Evolutionary conservation across 2,888 invertebrate species (phyloP), one percentile per base, ranked within the genome.

Genomic region (Lagria hirta): DNA sequence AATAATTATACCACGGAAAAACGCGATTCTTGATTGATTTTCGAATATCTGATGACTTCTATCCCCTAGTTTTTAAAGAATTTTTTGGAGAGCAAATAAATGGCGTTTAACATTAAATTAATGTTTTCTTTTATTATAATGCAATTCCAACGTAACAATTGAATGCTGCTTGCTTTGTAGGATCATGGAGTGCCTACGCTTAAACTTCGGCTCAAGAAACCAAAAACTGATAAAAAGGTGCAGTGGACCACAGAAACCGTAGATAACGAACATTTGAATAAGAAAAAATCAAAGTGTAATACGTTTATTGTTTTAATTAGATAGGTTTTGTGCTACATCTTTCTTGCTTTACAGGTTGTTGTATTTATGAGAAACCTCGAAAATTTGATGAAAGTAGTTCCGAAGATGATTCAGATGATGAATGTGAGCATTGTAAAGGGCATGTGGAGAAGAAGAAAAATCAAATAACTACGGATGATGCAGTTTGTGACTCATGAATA

Each of bases 241-340:
- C 84, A 84, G 48, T 97, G 94, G 92, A 84, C 86, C 5, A 83
- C 84, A 45, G 92, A 86, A 57, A 94, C 95, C 1, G 87, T 97
- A 7, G 96, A 97, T 71, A 96, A 97, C 73, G 96, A 97, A 70
- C 75, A 92, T 65, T 82, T 96, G 86, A 88, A 91, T 66, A 92
- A 88, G 71, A 95, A 94, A 73, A 96, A 96, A 71, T 96, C 96
- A 13, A 97, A 96, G 80, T 96, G 96, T 93, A 74, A 80, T n/a
- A n/a, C n/a, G 83, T 72, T 29, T 26, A 21, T 41, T 11, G 6
- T n/a, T n/a, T n/a, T n/a, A n/a, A n/a, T n/a, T n/a, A n/a, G n/a
- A n/a, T n/a, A 13, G 10, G 12, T n/a, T n/a, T n/a, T 13, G 10
- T 22, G 4, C 13, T 28, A n/a, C 22, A 26, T 13, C 33, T 22